A percentile compares a stretch with the other conserved stretches of the same genome.
phyloP scores from a whole-genome alignment of 2,113 vertebrate species.

The Astatoreochromis straeleni region DNA sequence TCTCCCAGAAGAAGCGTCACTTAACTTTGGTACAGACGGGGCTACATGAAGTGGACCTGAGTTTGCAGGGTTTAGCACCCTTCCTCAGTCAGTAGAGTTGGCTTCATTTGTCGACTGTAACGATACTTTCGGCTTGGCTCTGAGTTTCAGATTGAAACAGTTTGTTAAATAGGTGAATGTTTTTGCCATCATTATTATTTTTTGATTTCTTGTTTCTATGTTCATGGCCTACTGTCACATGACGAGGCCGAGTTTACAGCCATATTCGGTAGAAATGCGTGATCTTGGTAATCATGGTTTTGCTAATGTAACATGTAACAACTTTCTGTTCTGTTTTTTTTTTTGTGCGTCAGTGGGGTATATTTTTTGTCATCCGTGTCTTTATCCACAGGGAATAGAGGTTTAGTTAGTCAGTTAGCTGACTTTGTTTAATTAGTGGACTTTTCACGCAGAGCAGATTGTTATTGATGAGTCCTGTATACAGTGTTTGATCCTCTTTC shows the following conservation, averaged over 20 bases:
- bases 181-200: neutral
- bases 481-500: neutral
- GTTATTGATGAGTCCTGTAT: neutral
- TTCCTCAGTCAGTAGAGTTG: neutral
- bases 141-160: neutral
- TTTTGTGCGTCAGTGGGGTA: neutral
- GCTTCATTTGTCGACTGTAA: neutral
- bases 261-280: neutral
- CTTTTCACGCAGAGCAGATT: neutral
- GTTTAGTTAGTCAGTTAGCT: neutral
- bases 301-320: neutral
- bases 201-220: neutral
- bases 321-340: conserved; percentile 17
- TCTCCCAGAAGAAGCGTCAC: neutral
- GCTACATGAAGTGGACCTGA: neutral
- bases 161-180: conserved; percentile 5
- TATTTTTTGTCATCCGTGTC: neutral
- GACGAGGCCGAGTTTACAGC: neutral
- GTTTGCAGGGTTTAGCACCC: neutral
- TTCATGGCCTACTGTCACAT: neutral
- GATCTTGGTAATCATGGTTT: neutral
- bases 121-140: neutral
- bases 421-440: neutral
- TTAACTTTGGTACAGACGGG: conserved; percentile 43
- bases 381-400: neutral